Evolutionary conservation across 2,888 invertebrate species (phyloP).

Genomic region (Morpho deidamia): DNA sequence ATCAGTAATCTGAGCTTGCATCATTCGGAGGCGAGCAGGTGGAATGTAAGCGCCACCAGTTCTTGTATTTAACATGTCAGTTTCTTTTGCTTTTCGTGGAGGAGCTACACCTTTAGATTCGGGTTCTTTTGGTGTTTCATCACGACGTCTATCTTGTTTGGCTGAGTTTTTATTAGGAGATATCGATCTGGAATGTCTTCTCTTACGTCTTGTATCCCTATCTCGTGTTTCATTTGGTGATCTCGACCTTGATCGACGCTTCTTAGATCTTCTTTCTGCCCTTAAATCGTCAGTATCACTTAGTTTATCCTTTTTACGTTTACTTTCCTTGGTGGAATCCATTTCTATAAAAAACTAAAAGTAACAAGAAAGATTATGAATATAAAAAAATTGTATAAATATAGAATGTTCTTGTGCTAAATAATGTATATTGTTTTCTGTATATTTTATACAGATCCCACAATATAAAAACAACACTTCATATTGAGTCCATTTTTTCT

Average conservation of each 20-base stretch:
- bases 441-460: too few relatives aligned
- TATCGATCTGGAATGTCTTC: constrained; percentile 49
- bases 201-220: constrained; percentile 47
- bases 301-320: constrained; percentile 51
- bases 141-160: constrained; percentile 43
- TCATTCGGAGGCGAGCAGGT: constrained; percentile 95
- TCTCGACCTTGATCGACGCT: constrained; percentile 46
- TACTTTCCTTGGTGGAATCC: constrained; percentile 47
- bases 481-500: too few relatives aligned
- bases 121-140: constrained; percentile 30
- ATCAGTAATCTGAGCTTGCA: constrained; percentile 97
- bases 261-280: constrained; percentile 48
- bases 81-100: constrained; percentile 56
- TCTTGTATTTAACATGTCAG: constrained; percentile 86
- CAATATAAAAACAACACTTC: too few relatives aligned
- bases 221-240: constrained; percentile 39
- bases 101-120: constrained; percentile 42
- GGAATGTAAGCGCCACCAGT: constrained; percentile 99
- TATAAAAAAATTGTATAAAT: background rate
- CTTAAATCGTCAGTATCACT: constrained; percentile 46
- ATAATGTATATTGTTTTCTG: too few relatives aligned
- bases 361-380: background rate
- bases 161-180: constrained; percentile 37
- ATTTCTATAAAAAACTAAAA: constrained; percentile 29
- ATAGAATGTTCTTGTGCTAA: too few relatives aligned